Evolutionary conservation across 1,140 invertebrate species (phyloP), one percentile per base, ranked within the genome.

Genomic region (Cyclina sinensis): DNA sequence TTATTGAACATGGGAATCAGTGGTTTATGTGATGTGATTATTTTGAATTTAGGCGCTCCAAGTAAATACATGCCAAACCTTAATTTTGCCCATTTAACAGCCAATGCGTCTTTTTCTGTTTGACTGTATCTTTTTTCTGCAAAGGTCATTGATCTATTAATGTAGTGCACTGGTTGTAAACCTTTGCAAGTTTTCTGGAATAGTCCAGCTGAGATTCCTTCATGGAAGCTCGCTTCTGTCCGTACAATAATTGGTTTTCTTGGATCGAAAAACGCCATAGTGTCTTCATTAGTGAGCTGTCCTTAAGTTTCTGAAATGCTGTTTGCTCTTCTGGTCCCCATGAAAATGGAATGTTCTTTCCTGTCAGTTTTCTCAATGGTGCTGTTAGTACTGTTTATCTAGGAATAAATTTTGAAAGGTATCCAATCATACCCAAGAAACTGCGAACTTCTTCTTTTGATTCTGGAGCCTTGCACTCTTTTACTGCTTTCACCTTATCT

Each of bases 221-320:
- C 94, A 16, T 90, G 39, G 35, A 95, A 95, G 83, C 95, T 95
- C 0, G 95, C 96, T 92, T 96, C 95, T 11, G 94, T 93, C 37
- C 95, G 90, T 21, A 95, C 90, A 46, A 91, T 82, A 12, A 94
- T 96, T 78, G 91, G 70, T 73, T 35, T 82, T n/a, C 73, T 78
- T 54, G 57, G 84, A 65, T 90, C 65, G 30, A 87, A 92, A 65
- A 76, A 91, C 14, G 87, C 37, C 32, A 92, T 83, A 21, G 65
- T 86, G 11, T 48, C 73, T 12, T 76, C 62, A 37, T 43, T 74
- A 21, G 86, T 88, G 9, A 92, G 16, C 79, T 90, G 12, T 92
- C 83, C 65, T 91, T 93, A 21, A 93, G 35, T 54, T 86, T 79
- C 48, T 90, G n/a, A 80, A 93, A 92, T 46, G 92, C 90, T 78